These are phyloP conservation scores for Drosophila trapezifrons DNA, from an alignment of 1,140 invertebrate genomes.

Conservation along the genomic window DNA sequence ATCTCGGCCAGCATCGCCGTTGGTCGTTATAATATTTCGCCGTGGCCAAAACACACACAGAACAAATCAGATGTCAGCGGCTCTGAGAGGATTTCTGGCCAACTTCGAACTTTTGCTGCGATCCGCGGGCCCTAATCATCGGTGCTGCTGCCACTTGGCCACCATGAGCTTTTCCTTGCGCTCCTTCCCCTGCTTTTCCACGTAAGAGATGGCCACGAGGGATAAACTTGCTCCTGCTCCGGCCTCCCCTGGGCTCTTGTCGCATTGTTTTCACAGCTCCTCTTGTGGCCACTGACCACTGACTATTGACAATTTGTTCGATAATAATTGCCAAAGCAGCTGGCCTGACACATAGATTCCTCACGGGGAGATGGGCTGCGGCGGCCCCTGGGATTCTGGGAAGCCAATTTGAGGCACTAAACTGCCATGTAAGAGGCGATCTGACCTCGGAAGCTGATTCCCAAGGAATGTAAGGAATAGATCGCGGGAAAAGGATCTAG, in stretches of 20 bases:
- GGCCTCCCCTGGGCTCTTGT: conserved; percentile 46
- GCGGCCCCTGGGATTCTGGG: conserved; percentile 34
- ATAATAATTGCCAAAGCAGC: conserved; percentile 83
- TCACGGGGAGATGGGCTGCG: background rate
- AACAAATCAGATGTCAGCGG: conserved; percentile 83
- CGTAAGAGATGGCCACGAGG: conserved; percentile 48
- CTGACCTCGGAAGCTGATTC: background rate
- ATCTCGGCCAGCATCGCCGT: conserved; percentile 63
- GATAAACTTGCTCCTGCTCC: conserved; percentile 19
- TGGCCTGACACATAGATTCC: conserved; percentile 70
- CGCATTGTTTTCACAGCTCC: conserved; percentile 80
- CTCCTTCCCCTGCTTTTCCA: conserved; percentile 26
- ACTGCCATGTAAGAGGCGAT: conserved; percentile 9
- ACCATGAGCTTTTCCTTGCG: conserved; percentile 44
- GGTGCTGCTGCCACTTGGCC: conserved; percentile 21
- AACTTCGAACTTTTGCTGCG: conserved; percentile 28
- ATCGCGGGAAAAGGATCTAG: background rate
- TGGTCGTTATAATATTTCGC: conserved; percentile 84
- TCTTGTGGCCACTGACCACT: conserved; percentile 23
- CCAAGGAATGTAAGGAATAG: background rate
- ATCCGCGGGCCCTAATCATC: conserved; percentile 44
- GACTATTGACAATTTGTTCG: conserved; percentile 84
- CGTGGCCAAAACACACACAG: conserved; percentile 50
- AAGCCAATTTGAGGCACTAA: conserved; percentile 44
- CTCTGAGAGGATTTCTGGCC: conserved; percentile 44